Base-by-base conservation (phyloP, 2,888 invertebrate species). In the Platycnemis pennipes region DNA sequence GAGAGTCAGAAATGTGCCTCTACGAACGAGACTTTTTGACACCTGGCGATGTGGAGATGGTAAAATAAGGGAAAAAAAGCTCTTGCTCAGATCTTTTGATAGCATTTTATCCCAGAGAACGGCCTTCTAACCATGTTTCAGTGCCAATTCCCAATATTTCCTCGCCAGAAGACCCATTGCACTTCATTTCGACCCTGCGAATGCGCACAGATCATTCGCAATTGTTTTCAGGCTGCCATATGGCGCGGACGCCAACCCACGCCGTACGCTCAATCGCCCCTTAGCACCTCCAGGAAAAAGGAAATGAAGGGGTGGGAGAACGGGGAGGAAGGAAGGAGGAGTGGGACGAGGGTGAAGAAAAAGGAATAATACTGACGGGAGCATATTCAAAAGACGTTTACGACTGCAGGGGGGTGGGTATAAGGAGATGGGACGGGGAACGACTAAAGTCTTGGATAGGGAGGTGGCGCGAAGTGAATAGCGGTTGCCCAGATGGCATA, bases 341-440 rank as follows among this genome's bases (percentile, higher is more conserved):
- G 45, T 16, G 26, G 44, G 26, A 45, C 56, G 22, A 37, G 22
- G 19, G 42, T 37, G 56, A 53, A 42, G 42, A 26, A 42, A 2
- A 4, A 87, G 45, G 46, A 45, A 26, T 44, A 46, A 45, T 46
- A 44, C 19, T 0, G 45, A 13, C 45, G 46, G 87, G 11, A n/a
- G 37, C 44, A 37, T 86, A 86, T 44, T 86, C 86, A 86, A 86
- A 86, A 86, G 86, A 86, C 86, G 86, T 86, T 86, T 88, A 45
- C n/a, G 49, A 88, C n/a, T 19, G 56, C 31, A 19, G 16, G 16
- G 31, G 37, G 31, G 42, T 26, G 63, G 26, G 56, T n/a, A n/a
- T n/a, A n/a, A 49, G 44, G 8, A n/a, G 49, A 88, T 13, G 31
- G 19, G 49, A 31, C 19, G 46, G 13, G n/a, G 26, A 44, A 19